Percentiles rank a stretch among this genome's conserved stretches.
Conservation (phyloP, 2,113 vertebrate species). For the Campylomormyrus tamandua region DNA sequence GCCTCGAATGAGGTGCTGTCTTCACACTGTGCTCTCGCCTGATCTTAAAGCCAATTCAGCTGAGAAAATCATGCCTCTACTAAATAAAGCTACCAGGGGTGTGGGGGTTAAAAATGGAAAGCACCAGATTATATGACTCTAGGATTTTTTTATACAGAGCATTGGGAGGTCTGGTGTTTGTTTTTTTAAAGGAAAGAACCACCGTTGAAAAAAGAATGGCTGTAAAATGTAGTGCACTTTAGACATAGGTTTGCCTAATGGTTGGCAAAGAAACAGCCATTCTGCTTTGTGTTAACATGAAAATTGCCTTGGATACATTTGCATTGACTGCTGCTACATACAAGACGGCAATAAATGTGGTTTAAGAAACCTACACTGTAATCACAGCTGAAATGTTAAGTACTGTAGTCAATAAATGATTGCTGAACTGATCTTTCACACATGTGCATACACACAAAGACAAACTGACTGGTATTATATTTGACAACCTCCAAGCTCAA, state of each 20-base stretch:
- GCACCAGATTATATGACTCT: not conserved
- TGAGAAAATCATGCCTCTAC: not conserved
- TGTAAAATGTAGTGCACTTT: not conserved
- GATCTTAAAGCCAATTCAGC: not conserved
- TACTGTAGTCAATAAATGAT: not conserved
- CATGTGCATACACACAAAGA: not conserved
- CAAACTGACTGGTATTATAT: not conserved
- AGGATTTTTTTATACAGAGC: not conserved
- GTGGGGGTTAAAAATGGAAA: not conserved
- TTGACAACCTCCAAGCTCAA: not conserved
- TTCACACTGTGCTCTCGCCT: not conserved
- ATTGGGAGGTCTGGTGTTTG: not conserved
- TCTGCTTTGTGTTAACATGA: not conserved
- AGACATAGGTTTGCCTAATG: not conserved
- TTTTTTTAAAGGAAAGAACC: not conserved
- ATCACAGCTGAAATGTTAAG: not conserved
- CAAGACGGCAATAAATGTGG: not conserved
- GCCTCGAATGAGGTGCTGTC: not conserved
- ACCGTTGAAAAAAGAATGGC: not conserved
- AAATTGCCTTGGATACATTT: not conserved
- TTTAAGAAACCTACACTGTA: not conserved
- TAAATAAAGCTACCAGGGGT: slow-evolving; percentile 5
- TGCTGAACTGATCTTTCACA: not conserved
- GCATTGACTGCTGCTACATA: not conserved
- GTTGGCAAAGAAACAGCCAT: not conserved